phyloP scores from a whole-genome alignment of 1,140 invertebrate genomes.

The Nasonia vitripennis region DNA sequence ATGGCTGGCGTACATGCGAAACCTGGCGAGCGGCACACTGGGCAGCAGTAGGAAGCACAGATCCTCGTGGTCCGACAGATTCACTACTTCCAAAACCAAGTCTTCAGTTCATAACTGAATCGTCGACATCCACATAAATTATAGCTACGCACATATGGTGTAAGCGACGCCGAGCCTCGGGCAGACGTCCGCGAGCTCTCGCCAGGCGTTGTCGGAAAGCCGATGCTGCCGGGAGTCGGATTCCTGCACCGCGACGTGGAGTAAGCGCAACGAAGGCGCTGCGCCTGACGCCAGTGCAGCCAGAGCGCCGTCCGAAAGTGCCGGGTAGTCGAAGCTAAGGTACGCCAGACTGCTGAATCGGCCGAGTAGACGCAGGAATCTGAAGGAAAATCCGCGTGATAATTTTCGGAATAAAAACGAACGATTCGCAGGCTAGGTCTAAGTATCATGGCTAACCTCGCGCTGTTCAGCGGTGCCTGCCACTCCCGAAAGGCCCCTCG shows the following conservation, averaged over 20 bases:
- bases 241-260: constrained; percentile 68
- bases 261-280: constrained; percentile 59
- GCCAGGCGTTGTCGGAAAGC: constrained; percentile 67
- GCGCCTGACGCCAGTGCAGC: constrained; percentile 64
- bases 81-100: constrained; percentile 58
- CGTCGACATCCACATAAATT: neutral
- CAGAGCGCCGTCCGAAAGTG: constrained; percentile 69
- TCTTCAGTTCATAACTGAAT: neutral
- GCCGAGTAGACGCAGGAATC: constrained; percentile 66
- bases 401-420: neutral
- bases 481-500: constrained; percentile 71
- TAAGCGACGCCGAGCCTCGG: constrained; percentile 69
- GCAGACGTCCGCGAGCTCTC: constrained; percentile 65
- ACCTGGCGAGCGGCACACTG: constrained; percentile 69
- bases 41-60: constrained; percentile 69
- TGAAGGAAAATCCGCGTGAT: constrained; percentile 30
- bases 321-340: constrained; percentile 71
- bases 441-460: constrained; percentile 59
- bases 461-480: constrained; percentile 68
- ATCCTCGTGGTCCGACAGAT: constrained; percentile 73
- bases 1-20: constrained; percentile 71
- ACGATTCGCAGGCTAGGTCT: neutral
- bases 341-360: constrained; percentile 63
- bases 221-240: constrained; percentile 70
- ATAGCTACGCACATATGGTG: constrained; percentile 64